Base-by-base conservation (phyloP, 2,113 vertebrate species). In the Platichthys flesus region DNA sequence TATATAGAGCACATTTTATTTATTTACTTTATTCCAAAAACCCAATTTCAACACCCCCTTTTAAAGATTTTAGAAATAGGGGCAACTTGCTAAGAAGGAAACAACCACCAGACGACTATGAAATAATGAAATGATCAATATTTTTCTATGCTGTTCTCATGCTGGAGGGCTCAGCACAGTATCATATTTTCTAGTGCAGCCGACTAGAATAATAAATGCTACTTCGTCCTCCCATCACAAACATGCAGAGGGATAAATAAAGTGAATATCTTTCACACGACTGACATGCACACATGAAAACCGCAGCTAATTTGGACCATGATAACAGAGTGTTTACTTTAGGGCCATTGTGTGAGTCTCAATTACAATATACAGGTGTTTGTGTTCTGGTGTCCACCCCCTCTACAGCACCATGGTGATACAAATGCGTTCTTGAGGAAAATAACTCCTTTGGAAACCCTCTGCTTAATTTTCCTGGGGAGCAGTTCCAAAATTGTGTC, bases 401-500 rank as follows among this genome's bases (percentile, higher is more conserved):
- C 40, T 28, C 13, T 15, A 69, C 10, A 62, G 59, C 42, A 21
- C 55, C 7, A 2, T 52, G 71, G 78, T 54, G 40, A 71, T 85
- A 31, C 74, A 84, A 78, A 74, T 69, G 69, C 51, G 74, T 88
- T 87, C 65, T 85, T 63, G 69, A 49, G 76, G 55, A 82, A 83
- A 84, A 21, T 21, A 70, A 71, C 35, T 73, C 45, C 63, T 79
- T 62, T 81, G 28, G 74, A 88, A 87, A 85, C 59, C 20, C 52
- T 47, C 6, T 9, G 24, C 59, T 52, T 72, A 55, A 78, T 87
- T 83, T 89, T 83, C 74, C 66, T 67, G 66, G 58, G 71, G 52
- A 88, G 63, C 65, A 66, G 47, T 65, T 77, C 81, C 62, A 65
- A 81, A 83, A 86, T 82, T 85, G 73, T 83, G 76, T 82, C 83